A percentile compares a stretch with the other conserved stretches of the same genome.
phyloP scores from a whole-genome alignment of 2,888 invertebrate genomes.

The Agrotis segetum region DNA sequence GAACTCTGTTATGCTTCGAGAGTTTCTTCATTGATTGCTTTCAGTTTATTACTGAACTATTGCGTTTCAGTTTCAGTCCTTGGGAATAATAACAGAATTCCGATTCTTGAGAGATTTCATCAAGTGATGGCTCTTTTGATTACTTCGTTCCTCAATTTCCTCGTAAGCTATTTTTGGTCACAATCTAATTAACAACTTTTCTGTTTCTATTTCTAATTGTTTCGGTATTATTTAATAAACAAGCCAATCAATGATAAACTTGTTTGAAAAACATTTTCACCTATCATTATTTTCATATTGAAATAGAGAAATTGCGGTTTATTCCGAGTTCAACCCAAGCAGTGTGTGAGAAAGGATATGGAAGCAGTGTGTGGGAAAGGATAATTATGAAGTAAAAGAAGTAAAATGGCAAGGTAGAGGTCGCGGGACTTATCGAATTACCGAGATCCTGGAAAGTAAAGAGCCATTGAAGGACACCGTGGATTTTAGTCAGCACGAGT shows the following conservation, averaged over 20 bases:
- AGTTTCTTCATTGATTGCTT: constrained; percentile 12
- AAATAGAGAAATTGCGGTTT: too few relatives aligned
- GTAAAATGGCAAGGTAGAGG: too few relatives aligned
- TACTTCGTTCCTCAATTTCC: not conserved
- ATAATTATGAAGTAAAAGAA: too few relatives aligned
- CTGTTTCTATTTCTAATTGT: not conserved
- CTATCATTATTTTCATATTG: not conserved
- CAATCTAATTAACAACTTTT: not conserved
- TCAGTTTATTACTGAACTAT: not conserved
- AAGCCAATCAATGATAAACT: not conserved
- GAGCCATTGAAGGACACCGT: too few relatives aligned
- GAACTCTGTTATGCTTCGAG: not conserved
- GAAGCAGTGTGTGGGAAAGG: too few relatives aligned
- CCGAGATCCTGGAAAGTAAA: too few relatives aligned
- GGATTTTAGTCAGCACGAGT: too few relatives aligned
- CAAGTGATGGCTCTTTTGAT: not conserved
- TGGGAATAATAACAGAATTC: too few relatives aligned
- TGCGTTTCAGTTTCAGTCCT: constrained; percentile 1
- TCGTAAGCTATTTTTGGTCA: not conserved
- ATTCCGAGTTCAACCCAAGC: too few relatives aligned
- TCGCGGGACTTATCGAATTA: too few relatives aligned
- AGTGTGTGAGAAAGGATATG: too few relatives aligned
- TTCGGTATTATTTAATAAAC: not conserved
- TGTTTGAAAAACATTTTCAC: not conserved
- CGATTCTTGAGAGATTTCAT: not conserved